Evolutionary conservation across 2,888 invertebrate species (phyloP).

Genomic region (Xylota segnis): DNA sequence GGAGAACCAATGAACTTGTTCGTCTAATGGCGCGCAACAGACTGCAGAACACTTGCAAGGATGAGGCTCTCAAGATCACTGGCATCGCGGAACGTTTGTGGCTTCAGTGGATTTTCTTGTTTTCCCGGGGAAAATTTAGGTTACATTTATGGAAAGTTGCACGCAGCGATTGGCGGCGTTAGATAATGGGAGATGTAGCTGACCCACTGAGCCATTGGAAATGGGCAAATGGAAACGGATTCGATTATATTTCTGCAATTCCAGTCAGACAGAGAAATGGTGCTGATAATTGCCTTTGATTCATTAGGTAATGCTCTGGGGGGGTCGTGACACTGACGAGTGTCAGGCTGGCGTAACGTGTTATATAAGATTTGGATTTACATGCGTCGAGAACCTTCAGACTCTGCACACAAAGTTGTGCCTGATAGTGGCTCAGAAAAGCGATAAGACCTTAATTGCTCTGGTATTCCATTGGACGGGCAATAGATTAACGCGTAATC

Average conservation of each 20-base stretch:
- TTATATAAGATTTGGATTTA: conserved; percentile 37
- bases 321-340: conserved; percentile 13
- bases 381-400: background rate
- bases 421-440: background rate
- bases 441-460: conserved; percentile 4
- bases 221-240: conserved; percentile 32
- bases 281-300: conserved; percentile 20
- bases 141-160: conserved; percentile 66
- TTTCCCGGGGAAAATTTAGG: conserved; percentile 48
- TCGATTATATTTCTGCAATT: conserved; percentile 3
- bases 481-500: conserved; percentile 4
- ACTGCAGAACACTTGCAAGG: conserved; percentile 64
- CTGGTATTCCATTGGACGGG: background rate
- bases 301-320: conserved; percentile 46
- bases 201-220: conserved; percentile 49
- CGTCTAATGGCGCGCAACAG: conserved; percentile 50
- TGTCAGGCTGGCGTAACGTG: background rate
- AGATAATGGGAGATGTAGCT: conserved; percentile 56
- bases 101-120: conserved; percentile 58
- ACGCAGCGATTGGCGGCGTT: conserved; percentile 17
- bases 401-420: background rate
- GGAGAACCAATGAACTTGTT: conserved; percentile 50
- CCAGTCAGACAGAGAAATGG: background rate
- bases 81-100: conserved; percentile 19
- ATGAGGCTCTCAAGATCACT: conserved; percentile 55